Conservation (phyloP, 2,797 vertebrate genomes). For the Pipistrellus pipistrellus region DNA sequence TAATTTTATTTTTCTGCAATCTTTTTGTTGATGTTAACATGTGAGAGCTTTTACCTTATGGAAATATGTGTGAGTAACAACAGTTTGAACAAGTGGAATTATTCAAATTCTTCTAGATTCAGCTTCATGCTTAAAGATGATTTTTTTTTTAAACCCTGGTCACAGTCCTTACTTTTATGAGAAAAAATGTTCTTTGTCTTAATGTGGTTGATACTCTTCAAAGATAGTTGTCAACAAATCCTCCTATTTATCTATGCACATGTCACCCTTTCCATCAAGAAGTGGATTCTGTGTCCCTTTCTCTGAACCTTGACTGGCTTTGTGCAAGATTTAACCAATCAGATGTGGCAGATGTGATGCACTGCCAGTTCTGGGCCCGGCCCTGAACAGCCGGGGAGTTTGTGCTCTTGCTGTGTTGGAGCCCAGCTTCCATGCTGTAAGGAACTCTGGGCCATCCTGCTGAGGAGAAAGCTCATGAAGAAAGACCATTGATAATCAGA, state of each 20-base stretch:
- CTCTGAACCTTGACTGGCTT: background rate
- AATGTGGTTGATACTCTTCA: background rate
- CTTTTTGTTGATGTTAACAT: background rate
- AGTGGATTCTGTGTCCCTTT: background rate
- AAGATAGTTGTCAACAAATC: background rate
- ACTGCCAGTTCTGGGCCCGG: background rate
- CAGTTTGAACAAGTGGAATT: conserved; percentile 3
- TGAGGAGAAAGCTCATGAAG: background rate
- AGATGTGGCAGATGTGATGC: background rate
- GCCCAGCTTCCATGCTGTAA: background rate
- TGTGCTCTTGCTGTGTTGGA: background rate
- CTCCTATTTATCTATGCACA: background rate
- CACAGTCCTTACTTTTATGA: background rate
- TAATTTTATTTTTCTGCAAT: background rate
- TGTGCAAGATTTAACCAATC: background rate
- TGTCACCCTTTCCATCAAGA: background rate
- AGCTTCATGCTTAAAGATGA: background rate
- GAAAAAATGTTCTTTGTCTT: background rate
- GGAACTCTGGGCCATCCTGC: background rate
- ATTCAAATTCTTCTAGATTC: background rate
- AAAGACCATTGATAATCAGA: background rate
- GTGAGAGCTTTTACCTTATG: background rate
- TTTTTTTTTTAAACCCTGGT: background rate
- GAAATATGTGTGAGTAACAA: background rate
- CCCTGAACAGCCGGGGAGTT: background rate